Evolutionary conservation across 1,140 invertebrate genomes (phyloP).

Genomic region (Ips nitidus): DNA sequence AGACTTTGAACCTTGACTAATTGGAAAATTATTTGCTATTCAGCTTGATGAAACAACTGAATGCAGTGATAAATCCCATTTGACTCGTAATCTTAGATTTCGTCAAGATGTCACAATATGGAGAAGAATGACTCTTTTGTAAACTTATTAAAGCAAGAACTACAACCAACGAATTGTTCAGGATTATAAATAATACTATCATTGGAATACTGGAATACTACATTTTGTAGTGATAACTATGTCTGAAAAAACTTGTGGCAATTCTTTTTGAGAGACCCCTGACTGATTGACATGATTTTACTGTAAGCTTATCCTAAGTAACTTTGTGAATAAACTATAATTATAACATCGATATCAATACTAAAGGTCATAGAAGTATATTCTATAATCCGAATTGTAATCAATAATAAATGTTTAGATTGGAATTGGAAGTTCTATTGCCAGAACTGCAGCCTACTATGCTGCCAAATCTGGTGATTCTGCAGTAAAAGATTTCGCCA

Average conservation of each 20-base stretch:
- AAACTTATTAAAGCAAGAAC: slow-evolving; percentile 2
- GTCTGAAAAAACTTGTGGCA: background rate
- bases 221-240: slow-evolving; percentile 11
- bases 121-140: slow-evolving; percentile 16
- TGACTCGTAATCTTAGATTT: slow-evolving; percentile 35
- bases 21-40: slow-evolving; percentile 2
- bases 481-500: slow-evolving; percentile 26
- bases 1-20: background rate
- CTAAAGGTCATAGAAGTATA: too few species aligned
- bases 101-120: slow-evolving; percentile 14
- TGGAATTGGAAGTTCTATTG: slow-evolving; percentile 24
- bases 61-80: slow-evolving; percentile 9
- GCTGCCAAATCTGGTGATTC: slow-evolving; percentile 34
- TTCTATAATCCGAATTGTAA: too few species aligned
- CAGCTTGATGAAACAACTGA: slow-evolving; percentile 21
- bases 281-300: background rate
- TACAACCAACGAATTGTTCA: slow-evolving; percentile 31
- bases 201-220: background rate
- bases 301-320: too few species aligned
- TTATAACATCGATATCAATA: too few species aligned
- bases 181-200: slow-evolving; percentile 15
- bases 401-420: background rate
- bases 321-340: too few species aligned
- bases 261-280: too few species aligned
- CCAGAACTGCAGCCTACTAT: slow-evolving; percentile 35